Percentiles rank a stretch among this genome's conserved stretches.
These are phyloP conservation scores for Oreochromis grahami DNA, from an alignment of 2,797 vertebrate genomes.

Conservation along the genomic window DNA sequence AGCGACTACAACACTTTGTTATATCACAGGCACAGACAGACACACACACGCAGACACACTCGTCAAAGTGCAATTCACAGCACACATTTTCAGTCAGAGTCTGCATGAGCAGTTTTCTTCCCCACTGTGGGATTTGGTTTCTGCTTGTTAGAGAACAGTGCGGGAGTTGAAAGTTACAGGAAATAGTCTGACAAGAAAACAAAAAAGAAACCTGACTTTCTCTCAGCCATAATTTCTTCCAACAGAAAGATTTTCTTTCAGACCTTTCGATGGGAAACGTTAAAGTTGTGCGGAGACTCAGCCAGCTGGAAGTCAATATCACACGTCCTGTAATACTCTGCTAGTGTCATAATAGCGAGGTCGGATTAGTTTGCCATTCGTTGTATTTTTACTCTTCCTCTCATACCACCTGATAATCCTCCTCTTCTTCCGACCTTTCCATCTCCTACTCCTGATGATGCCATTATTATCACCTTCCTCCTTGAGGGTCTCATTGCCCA, in stretches of 20 bases:
- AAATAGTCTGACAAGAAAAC: constrained; percentile 26
- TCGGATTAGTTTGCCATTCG: neutral
- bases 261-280: constrained; percentile 15
- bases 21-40: constrained; percentile 39
- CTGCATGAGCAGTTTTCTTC: constrained; percentile 45
- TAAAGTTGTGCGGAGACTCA: constrained; percentile 12
- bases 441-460: neutral
- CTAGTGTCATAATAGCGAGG: neutral
- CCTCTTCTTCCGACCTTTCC: neutral
- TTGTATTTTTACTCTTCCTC: neutral
- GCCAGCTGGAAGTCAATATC: constrained; percentile 14
- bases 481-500: neutral
- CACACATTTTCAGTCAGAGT: constrained; percentile 39
- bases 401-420: neutral
- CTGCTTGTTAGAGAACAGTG: constrained; percentile 41
- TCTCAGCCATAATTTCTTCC: constrained; percentile 17
- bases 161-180: constrained; percentile 30
- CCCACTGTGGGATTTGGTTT: constrained; percentile 31
- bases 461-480: constrained; percentile 9
- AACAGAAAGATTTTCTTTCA: constrained; percentile 10
- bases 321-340: neutral
- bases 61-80: constrained; percentile 39
- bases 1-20: constrained; percentile 36
- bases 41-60: neutral
- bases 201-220: neutral